These are phyloP conservation scores for Heliconius hermathena DNA, from an alignment of 1,140 invertebrate species.

Conservation along the genomic window DNA sequence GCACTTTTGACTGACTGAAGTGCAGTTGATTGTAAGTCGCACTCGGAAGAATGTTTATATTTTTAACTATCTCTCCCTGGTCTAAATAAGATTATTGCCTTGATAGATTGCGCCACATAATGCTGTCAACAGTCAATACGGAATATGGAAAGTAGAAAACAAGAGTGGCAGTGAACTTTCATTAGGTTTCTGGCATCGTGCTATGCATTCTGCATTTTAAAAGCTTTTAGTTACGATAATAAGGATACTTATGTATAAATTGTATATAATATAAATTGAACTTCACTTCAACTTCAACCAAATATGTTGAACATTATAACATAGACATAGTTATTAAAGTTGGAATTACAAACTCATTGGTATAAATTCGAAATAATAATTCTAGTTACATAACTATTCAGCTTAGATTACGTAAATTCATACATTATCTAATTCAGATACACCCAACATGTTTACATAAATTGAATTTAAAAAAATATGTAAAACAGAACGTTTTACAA, in stretches of 20 bases:
- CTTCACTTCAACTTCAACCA: too few relatives aligned
- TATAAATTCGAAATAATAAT: background rate
- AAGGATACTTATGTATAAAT: too few relatives aligned
- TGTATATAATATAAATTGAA: too few relatives aligned
- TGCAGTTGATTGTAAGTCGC: background rate
- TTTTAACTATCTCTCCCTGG: background rate
- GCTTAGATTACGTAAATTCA: constrained; percentile 6
- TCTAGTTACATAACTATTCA: background rate
- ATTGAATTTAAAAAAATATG: background rate
- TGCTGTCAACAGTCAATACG: too few relatives aligned
- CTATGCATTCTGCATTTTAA: too few relatives aligned
- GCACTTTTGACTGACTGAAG: background rate
- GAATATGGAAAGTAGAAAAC: too few relatives aligned
- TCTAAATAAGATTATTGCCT: background rate
- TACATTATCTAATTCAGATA: background rate
- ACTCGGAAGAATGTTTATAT: background rate
- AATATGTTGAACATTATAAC: too few relatives aligned
- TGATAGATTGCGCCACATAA: too few relatives aligned
- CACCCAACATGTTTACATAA: background rate
- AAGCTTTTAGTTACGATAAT: too few relatives aligned
- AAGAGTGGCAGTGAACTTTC: background rate
- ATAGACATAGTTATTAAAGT: too few relatives aligned
- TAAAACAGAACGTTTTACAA: background rate
- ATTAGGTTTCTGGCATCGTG: too few relatives aligned
- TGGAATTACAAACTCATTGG: background rate